phyloP scores from a whole-genome alignment of 2,797 vertebrate genomes.

The Argentina silus region DNA sequence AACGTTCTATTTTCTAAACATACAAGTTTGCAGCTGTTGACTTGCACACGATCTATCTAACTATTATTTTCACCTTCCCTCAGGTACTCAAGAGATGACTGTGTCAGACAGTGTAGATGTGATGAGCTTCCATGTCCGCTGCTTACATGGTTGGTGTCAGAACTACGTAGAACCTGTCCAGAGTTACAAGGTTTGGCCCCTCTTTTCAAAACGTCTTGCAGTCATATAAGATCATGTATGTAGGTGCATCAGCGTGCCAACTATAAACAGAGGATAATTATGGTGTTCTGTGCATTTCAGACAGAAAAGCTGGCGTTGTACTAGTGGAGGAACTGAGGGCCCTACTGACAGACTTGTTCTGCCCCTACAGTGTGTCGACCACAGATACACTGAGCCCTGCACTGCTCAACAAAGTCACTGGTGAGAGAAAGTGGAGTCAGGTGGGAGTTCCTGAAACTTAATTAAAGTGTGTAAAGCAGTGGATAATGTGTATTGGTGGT shows the following conservation, averaged over 20 bases:
- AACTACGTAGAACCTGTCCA: neutral
- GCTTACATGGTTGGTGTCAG: neutral
- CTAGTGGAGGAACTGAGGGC: neutral
- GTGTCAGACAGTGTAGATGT: neutral
- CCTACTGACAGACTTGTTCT: neutral
- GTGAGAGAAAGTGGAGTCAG: slow-evolving; percentile 2
- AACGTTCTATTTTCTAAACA: neutral
- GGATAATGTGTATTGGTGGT: neutral
- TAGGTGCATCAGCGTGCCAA: neutral
- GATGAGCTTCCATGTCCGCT: slow-evolving; percentile 5
- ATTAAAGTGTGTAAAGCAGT: neutral
- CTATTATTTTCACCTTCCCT: neutral
- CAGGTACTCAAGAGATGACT: neutral
- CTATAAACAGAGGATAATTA: no score
- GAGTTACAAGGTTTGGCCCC: neutral
- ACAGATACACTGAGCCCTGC: neutral
- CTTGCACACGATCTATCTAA: neutral
- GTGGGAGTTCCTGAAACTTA: neutral
- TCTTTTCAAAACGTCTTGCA: neutral
- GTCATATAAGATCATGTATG: neutral
- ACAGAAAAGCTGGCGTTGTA: neutral
- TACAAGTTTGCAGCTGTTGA: neutral
- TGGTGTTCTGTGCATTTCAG: neutral
- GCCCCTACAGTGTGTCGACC: neutral
- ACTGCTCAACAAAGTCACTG: neutral